These are phyloP conservation scores for Campylorhamphus procurvoides DNA, from an alignment of 2,113 vertebrate species.

Conservation along the genomic window DNA sequence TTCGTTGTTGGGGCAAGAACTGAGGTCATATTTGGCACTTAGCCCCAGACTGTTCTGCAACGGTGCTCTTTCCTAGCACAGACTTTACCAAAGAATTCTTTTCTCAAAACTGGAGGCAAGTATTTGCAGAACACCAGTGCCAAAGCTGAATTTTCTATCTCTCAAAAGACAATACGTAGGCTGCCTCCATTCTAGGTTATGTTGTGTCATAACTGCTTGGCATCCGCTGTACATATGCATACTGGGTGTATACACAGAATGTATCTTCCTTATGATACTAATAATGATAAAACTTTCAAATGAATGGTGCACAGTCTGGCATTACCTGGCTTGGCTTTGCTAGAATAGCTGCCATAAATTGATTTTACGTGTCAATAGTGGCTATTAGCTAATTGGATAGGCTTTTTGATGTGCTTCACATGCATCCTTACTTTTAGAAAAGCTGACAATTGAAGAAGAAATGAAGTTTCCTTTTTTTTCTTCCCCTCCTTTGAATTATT, in stretches of 20 bases:
- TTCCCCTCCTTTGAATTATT: constrained; percentile 38
- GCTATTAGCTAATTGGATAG: constrained; percentile 41
- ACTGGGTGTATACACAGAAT: not conserved
- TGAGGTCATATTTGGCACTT: constrained; percentile 79
- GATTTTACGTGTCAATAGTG: constrained; percentile 6
- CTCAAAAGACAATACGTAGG: constrained; percentile 9
- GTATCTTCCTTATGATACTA: not conserved
- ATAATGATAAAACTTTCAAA: not conserved
- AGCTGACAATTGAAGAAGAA: not conserved
- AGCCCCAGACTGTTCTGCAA: constrained; percentile 67
- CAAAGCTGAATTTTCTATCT: constrained; percentile 52
- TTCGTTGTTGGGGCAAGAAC: constrained; percentile 56
- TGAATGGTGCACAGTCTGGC: not conserved
- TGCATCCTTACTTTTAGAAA: constrained; percentile 38
- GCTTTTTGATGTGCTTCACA: not conserved
- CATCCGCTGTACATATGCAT: not conserved
- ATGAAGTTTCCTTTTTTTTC: not conserved
- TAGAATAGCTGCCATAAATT: constrained; percentile 48
- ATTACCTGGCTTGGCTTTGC: constrained; percentile 22
- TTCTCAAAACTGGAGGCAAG: constrained; percentile 45
- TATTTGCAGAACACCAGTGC: constrained; percentile 65
- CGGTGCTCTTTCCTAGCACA: constrained; percentile 66
- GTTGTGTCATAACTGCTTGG: not conserved
- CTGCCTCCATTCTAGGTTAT: not conserved
- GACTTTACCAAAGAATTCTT: constrained; percentile 64